Percentiles rank a stretch among this genome's conserved stretches.
Conservation (phyloP, 2,797 vertebrate species). For the Ficedula albicollis region DNA sequence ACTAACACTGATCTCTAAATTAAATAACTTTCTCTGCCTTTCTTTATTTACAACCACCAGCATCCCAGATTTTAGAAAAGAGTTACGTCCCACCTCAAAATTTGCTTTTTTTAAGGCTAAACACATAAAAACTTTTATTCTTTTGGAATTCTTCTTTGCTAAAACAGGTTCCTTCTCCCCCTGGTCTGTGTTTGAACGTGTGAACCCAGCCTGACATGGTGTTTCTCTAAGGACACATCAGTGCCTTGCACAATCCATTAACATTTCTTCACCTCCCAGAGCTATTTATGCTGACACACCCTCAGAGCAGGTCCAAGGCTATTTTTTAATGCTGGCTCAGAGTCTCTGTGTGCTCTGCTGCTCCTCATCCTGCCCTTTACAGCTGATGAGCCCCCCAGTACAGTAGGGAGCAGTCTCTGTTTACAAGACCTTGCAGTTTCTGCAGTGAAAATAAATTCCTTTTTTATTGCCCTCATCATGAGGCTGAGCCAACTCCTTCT, state of each 20-base stretch:
- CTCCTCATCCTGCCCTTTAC: background rate
- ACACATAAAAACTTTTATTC: accelerated
- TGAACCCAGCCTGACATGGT: background rate
- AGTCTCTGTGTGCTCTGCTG: background rate
- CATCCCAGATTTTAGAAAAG: background rate
- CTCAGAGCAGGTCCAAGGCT: background rate
- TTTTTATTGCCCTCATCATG: background rate
- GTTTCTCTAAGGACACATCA: background rate
- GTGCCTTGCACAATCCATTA: background rate
- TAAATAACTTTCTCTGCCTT: background rate
- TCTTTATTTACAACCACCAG: background rate
- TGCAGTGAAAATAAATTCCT: background rate
- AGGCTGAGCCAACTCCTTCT: background rate
- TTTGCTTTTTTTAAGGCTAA: background rate
- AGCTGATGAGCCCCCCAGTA: background rate
- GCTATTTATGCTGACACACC: background rate
- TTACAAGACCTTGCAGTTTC: background rate
- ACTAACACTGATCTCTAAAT: background rate
- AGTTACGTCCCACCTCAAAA: background rate
- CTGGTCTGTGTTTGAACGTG: background rate
- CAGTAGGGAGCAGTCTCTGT: background rate
- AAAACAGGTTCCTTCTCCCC: background rate
- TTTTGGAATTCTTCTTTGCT: background rate
- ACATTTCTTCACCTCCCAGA: background rate
- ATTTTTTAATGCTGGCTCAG: background rate